Evolutionary conservation across 2,888 invertebrate species (phyloP), one percentile per base, ranked within the genome.

Genomic region (Phortica okadai): DNA sequence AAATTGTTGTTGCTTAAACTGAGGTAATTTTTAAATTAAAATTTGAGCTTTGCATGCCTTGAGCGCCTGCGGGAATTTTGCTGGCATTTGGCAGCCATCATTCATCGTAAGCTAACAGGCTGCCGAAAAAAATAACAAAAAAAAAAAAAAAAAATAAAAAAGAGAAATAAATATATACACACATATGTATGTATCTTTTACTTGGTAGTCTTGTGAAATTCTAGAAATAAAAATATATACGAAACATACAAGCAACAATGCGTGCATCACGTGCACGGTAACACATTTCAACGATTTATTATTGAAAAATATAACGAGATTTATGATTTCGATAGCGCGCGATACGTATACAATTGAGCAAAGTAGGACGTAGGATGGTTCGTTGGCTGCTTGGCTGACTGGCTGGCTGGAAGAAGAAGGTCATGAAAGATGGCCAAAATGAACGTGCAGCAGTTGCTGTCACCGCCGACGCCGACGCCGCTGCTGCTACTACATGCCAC

Each of bases 251-350:
- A 25, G 14, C 59, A 73, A 73, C 14, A 42, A 41, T 42, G 11
- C 14, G 41, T 64, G n/a, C 66, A 74, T 62, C 74, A 74, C 74
- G 74, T 74, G 74, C 64, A 11, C 25, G 73, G 74, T 64, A 74
- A 74, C 74, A 74, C 64, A 74, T 74, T 74, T 74, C 54, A 54
- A 54, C 64, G 66, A 74, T 74, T 74, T 74, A 74, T 74, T 56
- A 41, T 59, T 74, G 72, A 79, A 78, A 80, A 79, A 77, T 82
- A 82, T 83, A 70, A 73, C 76, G 79, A 85, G 87, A 84, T 84
- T 84, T 84, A 84, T 84, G 87, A 79, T 82, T 80, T 84, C 11
- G 25, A 62, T 25, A 16, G 21, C 62, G 10, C 33, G 33, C 33
- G 33, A 33, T 33, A 33, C 33, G 33, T 33, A 33, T 33, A 33